These are phyloP conservation scores for Channa argus DNA, from an alignment of 2,113 vertebrate genomes.

Conservation along the genomic window DNA sequence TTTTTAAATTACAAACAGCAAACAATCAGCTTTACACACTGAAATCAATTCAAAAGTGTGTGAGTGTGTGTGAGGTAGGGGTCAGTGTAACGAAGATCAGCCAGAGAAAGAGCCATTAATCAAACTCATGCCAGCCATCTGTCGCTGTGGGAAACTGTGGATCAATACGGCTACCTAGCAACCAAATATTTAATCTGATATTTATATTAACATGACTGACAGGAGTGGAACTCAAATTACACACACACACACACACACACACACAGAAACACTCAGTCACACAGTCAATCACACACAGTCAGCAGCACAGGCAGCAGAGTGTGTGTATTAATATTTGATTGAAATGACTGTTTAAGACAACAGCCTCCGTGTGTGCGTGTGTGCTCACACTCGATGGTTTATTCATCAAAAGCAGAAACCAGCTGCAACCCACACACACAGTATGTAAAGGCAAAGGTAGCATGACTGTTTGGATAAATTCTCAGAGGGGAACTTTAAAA, in stretches of 20 bases:
- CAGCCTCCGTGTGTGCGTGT: not conserved
- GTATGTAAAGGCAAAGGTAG: slow-evolving; percentile 1
- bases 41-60: slow-evolving; percentile 3
- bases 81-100: slow-evolving; percentile 40
- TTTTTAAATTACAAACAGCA: slow-evolving; percentile 52
- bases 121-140: slow-evolving; percentile 16
- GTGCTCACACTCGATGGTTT: slow-evolving; percentile 28
- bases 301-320: slow-evolving; percentile 31
- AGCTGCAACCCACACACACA: slow-evolving; percentile 11
- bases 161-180: slow-evolving; percentile 56
- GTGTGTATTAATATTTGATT: slow-evolving; percentile 58
- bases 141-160: slow-evolving; percentile 31
- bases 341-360: slow-evolving; percentile 22
- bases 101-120: slow-evolving; percentile 36
- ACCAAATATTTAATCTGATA: slow-evolving; percentile 59
- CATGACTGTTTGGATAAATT: too few relatives aligned
- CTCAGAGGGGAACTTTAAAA: slow-evolving; percentile 3
- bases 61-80: slow-evolving; percentile 7
- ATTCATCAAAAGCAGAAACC: slow-evolving; percentile 51
- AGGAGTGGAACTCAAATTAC: slow-evolving; percentile 7
- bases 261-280: slow-evolving; percentile 14
- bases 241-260: slow-evolving; percentile 1
- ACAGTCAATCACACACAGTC: slow-evolving; percentile 5
- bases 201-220: slow-evolving; percentile 56
- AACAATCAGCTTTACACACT: slow-evolving; percentile 41